Base-by-base conservation (phyloP, 2,797 vertebrate genomes). In the Crenuchus spilurus region DNA sequence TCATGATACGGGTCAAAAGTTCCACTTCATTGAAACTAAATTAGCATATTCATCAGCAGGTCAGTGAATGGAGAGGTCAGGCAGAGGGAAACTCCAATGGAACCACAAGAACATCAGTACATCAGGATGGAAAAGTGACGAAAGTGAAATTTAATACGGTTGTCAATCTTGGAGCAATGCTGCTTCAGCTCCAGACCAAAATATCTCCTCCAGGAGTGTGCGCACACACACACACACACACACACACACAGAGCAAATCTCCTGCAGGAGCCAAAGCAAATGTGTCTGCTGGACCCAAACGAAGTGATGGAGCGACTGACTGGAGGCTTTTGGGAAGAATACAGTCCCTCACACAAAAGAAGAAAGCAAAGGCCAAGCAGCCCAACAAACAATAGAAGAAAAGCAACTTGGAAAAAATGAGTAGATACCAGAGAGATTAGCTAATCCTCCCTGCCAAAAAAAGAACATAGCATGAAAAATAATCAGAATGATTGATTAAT, bases 221-320 rank as follows among this genome's bases (percentile, higher is more conserved):
- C 28, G 30, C 39, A 41, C 24, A 61, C 44, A 68, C 7, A 41
- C n/a, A 68, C 54, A 51, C 28, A 37, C 39, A 41, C 24, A 61
- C 44, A 68, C 7, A 41, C n/a, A 68, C 54, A 61, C 46, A 51
- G 18, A 35, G 60, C 26, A 49, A 58, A 48, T 11, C 54, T 55
- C 52, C 39, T 46, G 31, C 61, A 57, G 24, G 49, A 70, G 51
- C 74, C 74, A 71, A 51, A 71, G 63, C 26, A 76, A 76, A 67
- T 58, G 33, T 10, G 24, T 37, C 63, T 67, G 42, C 24, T 70
- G 68, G 68, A 65, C 39, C 9, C 22, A 39, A 28, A 63, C 2
- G 20, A 18, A 65, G 31, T 57, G 74, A 76, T 9, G 18, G 28
- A 39, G 26, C 35, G 4, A 55, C 31, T 22, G 20, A 57, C 52